Conservation (phyloP, 2,888 invertebrate genomes). For the Troides aeacus region DNA sequence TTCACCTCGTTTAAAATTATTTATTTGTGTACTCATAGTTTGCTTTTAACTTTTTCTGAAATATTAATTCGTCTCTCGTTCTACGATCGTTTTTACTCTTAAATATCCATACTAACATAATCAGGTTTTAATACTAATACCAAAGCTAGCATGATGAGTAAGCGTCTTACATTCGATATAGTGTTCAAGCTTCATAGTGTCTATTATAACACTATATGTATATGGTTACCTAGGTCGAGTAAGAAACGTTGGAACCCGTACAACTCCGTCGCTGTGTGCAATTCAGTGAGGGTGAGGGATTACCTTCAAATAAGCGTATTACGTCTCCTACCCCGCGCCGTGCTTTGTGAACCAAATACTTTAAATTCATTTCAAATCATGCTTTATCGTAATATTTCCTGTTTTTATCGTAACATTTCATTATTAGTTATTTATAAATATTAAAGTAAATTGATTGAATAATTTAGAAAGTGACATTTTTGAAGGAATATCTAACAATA, state of each 20-base stretch:
- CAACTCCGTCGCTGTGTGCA: conserved; percentile 2
- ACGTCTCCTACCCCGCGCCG: conserved; percentile 47
- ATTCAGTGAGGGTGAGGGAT: conserved; percentile 42
- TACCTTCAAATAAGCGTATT: conserved; percentile 74
- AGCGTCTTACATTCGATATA: no score
- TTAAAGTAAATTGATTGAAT: no score
- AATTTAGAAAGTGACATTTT: no score
- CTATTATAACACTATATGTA: background rate
- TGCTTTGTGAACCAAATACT: conserved; percentile 67
- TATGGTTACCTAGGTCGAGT: background rate
- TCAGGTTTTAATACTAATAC: no score
- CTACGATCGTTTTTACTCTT: no score
- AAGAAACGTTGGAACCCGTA: conserved; percentile 9
- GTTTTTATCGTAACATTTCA: background rate
- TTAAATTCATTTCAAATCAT: conserved; percentile 35
- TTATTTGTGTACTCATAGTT: no score
- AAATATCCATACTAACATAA: no score
- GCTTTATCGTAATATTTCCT: background rate
- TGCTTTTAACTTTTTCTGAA: no score
- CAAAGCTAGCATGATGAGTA: no score
- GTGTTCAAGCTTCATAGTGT: no score
- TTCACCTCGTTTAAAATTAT: background rate
- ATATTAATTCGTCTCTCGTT: no score
- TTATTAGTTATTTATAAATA: background rate
- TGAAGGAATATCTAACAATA: no score